Base-by-base conservation (phyloP, 2,113 vertebrate species). In the Colossoma macropomum region DNA sequence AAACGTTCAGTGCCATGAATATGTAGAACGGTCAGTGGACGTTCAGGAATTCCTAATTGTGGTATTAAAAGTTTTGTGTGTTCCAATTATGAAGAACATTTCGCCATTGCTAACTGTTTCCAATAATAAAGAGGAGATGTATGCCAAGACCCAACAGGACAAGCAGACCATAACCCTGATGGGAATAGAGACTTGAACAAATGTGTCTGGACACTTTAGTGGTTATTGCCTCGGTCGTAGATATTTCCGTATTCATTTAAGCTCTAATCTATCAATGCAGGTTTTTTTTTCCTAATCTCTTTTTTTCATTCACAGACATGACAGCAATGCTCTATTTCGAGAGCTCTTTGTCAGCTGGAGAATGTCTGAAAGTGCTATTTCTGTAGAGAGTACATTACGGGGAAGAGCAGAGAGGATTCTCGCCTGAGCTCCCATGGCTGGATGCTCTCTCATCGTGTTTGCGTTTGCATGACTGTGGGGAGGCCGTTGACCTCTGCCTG, bases 171-270 rank as follows among this genome's bases (percentile, higher is more conserved):
- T 59, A 5, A 68, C 80, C 30, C 48, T 32, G 25, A 69, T 25
- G 25, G 34, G 69, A 73, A 56, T 6, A 59, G 66, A 79, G n/a
- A 34, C 30, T 56, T 32, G 56, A 38, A 50, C 50, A 38, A 71
- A 80, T 23, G 52, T 15, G 78, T 25, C 34, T 71, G 6, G 28
- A 32, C 70, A 6, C 48, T 65, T 54, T 17, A 72, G 56, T 38
- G 70, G 65, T 41, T 25, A 52, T 41, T 66, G 54, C 30, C 23
- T 28, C 9, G 41, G 54, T n/a, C 17, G 17, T 60, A 81, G 69
- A 32, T 59, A 65, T 78, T 81, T 82, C 69, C 80, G 66, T 78
- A 66, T 74, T 54, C 74, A 50, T 74, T 45, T 0, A 71, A 65
- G 65, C 56, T 38, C 66, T 52, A 27, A 76, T 76, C 45, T 72